Evolutionary conservation across 2,888 invertebrate genomes (phyloP), one percentile per base, ranked within the genome.

Genomic region (Cantharis rustica): DNA sequence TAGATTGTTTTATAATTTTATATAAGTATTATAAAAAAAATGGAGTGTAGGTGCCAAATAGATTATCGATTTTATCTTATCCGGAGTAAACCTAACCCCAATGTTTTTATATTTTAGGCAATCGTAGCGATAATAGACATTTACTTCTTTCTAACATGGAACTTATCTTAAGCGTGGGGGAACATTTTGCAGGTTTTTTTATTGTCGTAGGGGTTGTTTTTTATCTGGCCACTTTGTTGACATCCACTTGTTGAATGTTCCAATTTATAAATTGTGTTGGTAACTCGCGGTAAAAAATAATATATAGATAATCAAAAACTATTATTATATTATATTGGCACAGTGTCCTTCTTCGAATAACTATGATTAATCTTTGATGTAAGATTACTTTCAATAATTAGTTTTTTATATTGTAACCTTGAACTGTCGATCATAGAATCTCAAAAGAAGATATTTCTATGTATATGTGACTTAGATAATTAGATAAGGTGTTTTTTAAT

Each of bases 141-240:
- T 47, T 47, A 47, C 47, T 47, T 47, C 47, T 47, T 47, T 47
- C n/a, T 47, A 47, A 47, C 47, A 47, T 47, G 47, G 47, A 27
- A 69, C 23, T 69, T 69, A 47, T 64, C 68, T 61, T 75, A 61
- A 47, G 47, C 61, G 47, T 72, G 15, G 77, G 77, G 75, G 71
- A 75, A 64, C 72, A 61, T 72, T 74, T 74, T 72, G 75, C 69
- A 69, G 69, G 77, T 86, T 86, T 87, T 66, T 87, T 87, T 87
- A 87, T 86, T 86, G 87, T 85, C 86, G 85, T 84, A 85, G 85
- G 84, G 87, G 88, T 87, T 86, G 87, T 87, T 88, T 87, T 88
- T 87, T 88, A 88, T 88, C 87, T 86, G 86, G 87, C 86, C 86
- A 88, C 87, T 88, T 88, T 87, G 87, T 87, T 86, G 87, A 87